Base-by-base conservation (phyloP, 2,797 vertebrate genomes). In the Danio jaintianensis region DNA sequence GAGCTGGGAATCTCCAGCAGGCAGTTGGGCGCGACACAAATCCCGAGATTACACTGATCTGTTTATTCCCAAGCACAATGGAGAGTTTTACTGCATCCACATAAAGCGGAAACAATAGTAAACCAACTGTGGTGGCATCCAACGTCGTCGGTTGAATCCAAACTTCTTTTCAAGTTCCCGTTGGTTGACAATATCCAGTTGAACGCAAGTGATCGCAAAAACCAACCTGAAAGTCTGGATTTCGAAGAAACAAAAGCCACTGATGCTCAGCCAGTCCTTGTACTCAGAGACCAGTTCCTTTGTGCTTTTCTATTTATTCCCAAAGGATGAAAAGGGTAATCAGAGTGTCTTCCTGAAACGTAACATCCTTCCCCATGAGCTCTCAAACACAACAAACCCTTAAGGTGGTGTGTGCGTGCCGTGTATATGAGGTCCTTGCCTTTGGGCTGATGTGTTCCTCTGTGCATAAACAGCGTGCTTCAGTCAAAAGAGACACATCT, bases 1-100 rank as follows among this genome's bases (percentile, higher is more conserved):
- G 64, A 72, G 70, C 69, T 36, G 52, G 69, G 72, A 48, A 22
- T 55, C 43, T 36, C 59, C 36, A 62, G 63, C 59, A 45, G 79
- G 69, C 75, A 83, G 88, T 82, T 75, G 83, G 82, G 85, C 83
- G 73, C 70, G 70, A 62, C 36, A 18, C 78, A 78, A 83, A 85
- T 86, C 85, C 81, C 52, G 48, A 81, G 83, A 89, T 90, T 91
- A 88, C 22, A 15, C 36, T 45, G 75, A 53, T 78, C 69, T 63
- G 69, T 72, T 62, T 63, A 40, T 29, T 76, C 75, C 75, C 78
- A 82, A 83, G 61, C 43, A 11, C 53, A 9, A 80, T 16, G 9
- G 16, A 61, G 29, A n/a, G 45, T 36, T 64, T 69, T 38, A 70
- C 47, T 36, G 59, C 36, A 63, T 7, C 53, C 15, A 62, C 40